Base-by-base conservation (phyloP, 2,113 vertebrate species). In the Sebastes schlegelii region DNA sequence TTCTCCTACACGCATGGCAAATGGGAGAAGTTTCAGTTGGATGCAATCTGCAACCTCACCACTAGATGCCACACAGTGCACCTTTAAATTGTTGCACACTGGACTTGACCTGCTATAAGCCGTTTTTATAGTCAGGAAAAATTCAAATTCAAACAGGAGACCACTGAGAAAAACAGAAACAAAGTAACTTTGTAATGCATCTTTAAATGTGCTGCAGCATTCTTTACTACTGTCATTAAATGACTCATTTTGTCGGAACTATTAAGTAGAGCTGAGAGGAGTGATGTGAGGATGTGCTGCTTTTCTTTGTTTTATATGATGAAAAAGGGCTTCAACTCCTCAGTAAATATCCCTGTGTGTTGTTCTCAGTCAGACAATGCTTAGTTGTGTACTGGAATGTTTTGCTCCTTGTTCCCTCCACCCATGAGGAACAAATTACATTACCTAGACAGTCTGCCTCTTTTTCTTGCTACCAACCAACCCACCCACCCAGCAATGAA, bases 401-500 rank as follows among this genome's bases (percentile, higher is more conserved):
- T 12, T 34, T 6, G 48, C 26, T 60, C 9, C 45, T 14, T 65
- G 51, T 49, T 58, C 40, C 54, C 54, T 13, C 14, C 34, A 34
- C 48, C 26, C 4, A n/a, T 14, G 6, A 63, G 26, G n/a, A 72
- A 2, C 8, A 16, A 17, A 51, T 51, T 9, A 9, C 23, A 52
- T 3, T 11, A 68, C 14, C 42, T 19, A 64, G 63, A 70, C 66
- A 49, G 34, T 45, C 69, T 78, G 65, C 23, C 23, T 68, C 71
- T 43, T 12, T 45, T 65, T 73, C 63, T 21, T 42, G 9, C n/a
- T 51, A 14, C 69, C 63, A 63, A 40, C 43, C 34, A 48, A 55
- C 55, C 55, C 21, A 85, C 63, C 79, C 80, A 71, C 43, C 49
- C 10, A 77, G 45, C 11, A 63, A 58, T 54, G 9, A 34, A 42